These are phyloP conservation scores for Nemapogon koenigi DNA, from an alignment of 2,888 invertebrate species.

Conservation along the genomic window DNA sequence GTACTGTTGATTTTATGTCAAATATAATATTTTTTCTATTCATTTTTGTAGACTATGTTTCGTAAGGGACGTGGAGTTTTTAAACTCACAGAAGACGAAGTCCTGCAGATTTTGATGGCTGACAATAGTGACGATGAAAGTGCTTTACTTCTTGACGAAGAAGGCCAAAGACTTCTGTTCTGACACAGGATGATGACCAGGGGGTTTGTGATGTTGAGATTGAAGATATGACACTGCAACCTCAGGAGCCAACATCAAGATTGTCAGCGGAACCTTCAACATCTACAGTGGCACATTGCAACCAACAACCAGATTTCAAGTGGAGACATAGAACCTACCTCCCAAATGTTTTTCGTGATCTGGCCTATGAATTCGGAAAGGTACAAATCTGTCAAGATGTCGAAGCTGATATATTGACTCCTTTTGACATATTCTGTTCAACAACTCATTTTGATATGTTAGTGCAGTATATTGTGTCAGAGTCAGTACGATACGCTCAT, in stretches of 20 bases:
- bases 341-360: conserved; percentile 3
- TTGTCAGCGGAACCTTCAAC: too few relatives aligned
- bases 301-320: too few relatives aligned
- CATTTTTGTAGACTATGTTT: too few relatives aligned
- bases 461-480: neutral
- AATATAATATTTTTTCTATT: too few relatives aligned
- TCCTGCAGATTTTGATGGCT: neutral
- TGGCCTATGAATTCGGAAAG: conserved; percentile 8
- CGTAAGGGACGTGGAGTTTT: too few relatives aligned
- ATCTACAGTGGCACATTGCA: too few relatives aligned
- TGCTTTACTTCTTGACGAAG: neutral
- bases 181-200: neutral
- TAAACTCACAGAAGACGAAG: neutral
- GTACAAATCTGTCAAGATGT: conserved; percentile 10
- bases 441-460: neutral
- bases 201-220: neutral
- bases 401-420: conserved; percentile 1
- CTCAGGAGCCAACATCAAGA: too few relatives aligned
- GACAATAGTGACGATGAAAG: neutral
- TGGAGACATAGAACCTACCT: too few relatives aligned
- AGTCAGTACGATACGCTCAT: neutral
- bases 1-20: too few relatives aligned
- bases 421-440: conserved; percentile 8
- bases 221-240: too few relatives aligned
- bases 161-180: neutral